Evolutionary conservation across 2,888 invertebrate genomes (phyloP).

Genomic region (Julus scanicus): DNA sequence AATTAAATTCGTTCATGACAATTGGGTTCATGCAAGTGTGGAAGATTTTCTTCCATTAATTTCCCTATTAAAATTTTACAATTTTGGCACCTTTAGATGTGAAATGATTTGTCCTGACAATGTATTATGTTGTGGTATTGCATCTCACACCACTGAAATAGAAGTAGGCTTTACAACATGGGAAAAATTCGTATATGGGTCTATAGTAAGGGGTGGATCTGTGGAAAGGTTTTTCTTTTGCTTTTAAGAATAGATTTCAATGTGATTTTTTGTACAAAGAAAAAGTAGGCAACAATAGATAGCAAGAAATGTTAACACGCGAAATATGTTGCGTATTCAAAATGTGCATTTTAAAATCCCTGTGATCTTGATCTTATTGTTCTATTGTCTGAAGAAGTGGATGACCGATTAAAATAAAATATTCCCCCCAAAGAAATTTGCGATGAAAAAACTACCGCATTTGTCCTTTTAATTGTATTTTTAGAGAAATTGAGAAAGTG

Average conservation of each 20-base stretch:
- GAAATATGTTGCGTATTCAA: neutral
- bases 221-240: neutral
- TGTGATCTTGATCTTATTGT: conserved; percentile 51
- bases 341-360: conserved; percentile 1
- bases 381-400: conserved; percentile 48
- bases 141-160: neutral
- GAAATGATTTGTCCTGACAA: neutral
- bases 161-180: neutral
- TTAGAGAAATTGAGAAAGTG: neutral
- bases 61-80: neutral
- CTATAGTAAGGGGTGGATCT: conserved; percentile 5
- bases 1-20: no score
- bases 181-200: neutral
- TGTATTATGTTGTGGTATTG: neutral
- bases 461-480: neutral
- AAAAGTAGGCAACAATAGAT: conserved; percentile 18
- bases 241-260: neutral
- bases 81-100: neutral
- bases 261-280: neutral
- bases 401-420: conserved; percentile 42
- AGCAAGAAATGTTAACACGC: conserved; percentile 8
- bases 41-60: neutral
- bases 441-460: neutral
- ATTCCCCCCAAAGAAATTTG: conserved; percentile 21
- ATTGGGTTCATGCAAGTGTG: no score